phyloP scores from a whole-genome alignment of 2,797 vertebrate genomes.

The Fistularia tabacaria region DNA sequence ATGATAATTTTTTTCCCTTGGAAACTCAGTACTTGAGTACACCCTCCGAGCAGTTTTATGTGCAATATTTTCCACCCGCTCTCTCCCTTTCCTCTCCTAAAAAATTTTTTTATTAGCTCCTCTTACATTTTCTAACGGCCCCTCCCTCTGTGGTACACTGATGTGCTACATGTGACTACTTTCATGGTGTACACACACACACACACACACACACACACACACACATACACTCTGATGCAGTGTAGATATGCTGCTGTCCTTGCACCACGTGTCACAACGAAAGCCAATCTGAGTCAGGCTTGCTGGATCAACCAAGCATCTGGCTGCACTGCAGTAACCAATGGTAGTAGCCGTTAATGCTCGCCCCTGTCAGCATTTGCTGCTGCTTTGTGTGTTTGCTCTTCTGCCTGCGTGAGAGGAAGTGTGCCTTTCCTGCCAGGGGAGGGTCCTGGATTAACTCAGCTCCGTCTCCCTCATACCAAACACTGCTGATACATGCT shows the following conservation, averaged over 20 bases:
- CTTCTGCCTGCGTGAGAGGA: conserved; percentile 69
- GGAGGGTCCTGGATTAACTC: conserved; percentile 71
- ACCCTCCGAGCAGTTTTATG: no score
- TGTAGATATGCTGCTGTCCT: conserved; percentile 39
- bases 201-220: conserved; percentile 14
- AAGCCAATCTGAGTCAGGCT: conserved; percentile 57
- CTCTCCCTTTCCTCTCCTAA: conserved; percentile 17
- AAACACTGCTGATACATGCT: conserved; percentile 52
- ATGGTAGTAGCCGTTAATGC: conserved; percentile 54
- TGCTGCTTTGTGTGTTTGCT: conserved; percentile 58
- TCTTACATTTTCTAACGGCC: conserved; percentile 9
- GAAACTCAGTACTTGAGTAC: no score
- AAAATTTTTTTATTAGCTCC: conserved; percentile 29
- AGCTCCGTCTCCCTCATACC: conserved; percentile 50
- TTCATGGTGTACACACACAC: conserved; percentile 6
- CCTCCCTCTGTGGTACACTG: conserved; percentile 47
- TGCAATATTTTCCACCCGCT: not conserved
- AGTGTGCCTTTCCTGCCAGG: conserved; percentile 74
- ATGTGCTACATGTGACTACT: conserved; percentile 59
- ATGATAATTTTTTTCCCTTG: no score
- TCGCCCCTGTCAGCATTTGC: conserved; percentile 39
- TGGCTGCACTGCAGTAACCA: conserved; percentile 56
- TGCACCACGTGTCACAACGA: conserved; percentile 57
- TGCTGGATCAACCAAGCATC: conserved; percentile 62
- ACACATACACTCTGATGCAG: conserved; percentile 29